Percentiles rank a stretch among this genome's conserved stretches.
phyloP scores from a whole-genome alignment of 2,113 vertebrate genomes.

The Antechinus stuartii region DNA sequence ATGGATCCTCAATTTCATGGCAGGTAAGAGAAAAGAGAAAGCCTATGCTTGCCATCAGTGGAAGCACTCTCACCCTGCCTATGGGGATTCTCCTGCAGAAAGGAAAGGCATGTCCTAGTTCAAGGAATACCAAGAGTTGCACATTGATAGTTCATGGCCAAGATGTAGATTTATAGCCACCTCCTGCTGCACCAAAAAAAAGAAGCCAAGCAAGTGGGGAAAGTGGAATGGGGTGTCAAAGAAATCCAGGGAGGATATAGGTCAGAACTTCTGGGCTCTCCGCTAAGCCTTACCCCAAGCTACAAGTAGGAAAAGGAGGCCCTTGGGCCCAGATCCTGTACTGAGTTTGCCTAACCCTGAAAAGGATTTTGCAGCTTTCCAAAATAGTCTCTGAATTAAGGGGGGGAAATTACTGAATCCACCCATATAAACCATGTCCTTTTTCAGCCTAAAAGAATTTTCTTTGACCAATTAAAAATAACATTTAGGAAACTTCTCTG shows the following conservation, averaged over 20 bases:
- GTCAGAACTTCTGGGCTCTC: not conserved
- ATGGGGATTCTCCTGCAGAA: not conserved
- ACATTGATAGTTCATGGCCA: not conserved
- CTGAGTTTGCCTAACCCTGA: not conserved
- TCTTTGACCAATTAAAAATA: not conserved
- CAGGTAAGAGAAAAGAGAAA: slow-evolving; percentile 44
- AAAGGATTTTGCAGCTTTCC: not conserved
- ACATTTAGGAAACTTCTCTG: not conserved
- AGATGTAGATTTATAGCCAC: slow-evolving; percentile 44
- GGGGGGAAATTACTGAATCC: slow-evolving; percentile 7
- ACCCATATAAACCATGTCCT: not conserved
- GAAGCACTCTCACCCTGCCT: not conserved
- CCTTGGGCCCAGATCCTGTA: not conserved
- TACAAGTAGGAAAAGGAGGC: not conserved
- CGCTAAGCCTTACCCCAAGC: not conserved
- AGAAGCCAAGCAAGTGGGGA: slow-evolving; percentile 28
- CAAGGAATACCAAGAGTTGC: not conserved
- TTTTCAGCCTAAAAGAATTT: not conserved
- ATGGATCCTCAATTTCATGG: slow-evolving; percentile 13
- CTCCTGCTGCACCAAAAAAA: slow-evolving; percentile 16
- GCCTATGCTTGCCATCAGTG: slow-evolving; percentile 44
- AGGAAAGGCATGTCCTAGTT: slow-evolving; percentile 18
- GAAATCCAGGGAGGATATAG: not conserved
- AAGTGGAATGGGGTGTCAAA: not conserved
- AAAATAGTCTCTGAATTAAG: not conserved